Base-by-base conservation (phyloP, 1,140 invertebrate species). In the Calephelis nemesis region DNA sequence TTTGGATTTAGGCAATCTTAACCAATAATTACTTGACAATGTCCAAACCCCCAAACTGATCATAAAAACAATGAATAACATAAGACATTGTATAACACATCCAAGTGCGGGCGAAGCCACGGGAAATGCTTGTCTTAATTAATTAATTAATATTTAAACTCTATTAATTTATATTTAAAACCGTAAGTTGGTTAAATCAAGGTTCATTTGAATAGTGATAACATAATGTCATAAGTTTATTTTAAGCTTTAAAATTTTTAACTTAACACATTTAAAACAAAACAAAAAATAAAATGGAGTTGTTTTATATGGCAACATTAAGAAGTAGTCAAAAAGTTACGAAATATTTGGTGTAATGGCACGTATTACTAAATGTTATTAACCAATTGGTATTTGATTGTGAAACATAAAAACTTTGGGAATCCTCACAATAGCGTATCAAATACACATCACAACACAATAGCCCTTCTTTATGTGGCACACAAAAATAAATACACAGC, bases 381-480 rank as follows among this genome's bases (percentile, higher is more conserved):
- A 60, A 60, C 9, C 39, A 60, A 60, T 60, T 39, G 54, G 54
- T 60, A 12, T 39, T 60, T 60, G 19, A 12, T 60, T 60, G 54
- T 5, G 54, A 60, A 60, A 60, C 52, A 58, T 58, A 60, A n/a
- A 19, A 39, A 60, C 54, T 60, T 60, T 60, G 12, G 54, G 19
- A 39, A n/a, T 60, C 54, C 54, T 60, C 54, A 60, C 54, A 60
- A 60, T 60, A 60, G 54, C 54, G 1, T 60, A 30, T 60, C 54
- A 60, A 69, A 63, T 66, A 74, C 65, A 74, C 45, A 47, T 71
- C 67, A 67, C 66, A 63, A 71, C 69, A 74, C 67, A 62, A 71
- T 50, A 73, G 73, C 75, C 75, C 72, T 79, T 77, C 67, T 64
- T 60, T 65, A 75, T 69, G 71, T 71, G 54, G 68, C 63, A 70